These are phyloP conservation scores for Hiodon alosoides DNA, from an alignment of 2,113 vertebrate genomes.

Conservation along the genomic window DNA sequence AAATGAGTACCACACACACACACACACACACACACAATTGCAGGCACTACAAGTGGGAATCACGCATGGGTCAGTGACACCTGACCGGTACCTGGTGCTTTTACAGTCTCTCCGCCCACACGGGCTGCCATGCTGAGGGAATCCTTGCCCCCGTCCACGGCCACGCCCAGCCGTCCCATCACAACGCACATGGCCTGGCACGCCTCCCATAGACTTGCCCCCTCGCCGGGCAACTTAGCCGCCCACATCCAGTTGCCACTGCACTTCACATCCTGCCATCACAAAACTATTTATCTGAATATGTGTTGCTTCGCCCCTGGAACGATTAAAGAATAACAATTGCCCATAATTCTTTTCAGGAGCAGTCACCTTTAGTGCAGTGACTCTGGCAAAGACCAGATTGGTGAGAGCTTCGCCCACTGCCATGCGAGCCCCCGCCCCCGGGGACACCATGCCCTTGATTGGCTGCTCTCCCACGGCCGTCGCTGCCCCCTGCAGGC, in stretches of 20 bases:
- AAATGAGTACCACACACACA: neutral
- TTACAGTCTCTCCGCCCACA: slow-evolving; percentile 70
- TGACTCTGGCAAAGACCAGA: slow-evolving; percentile 78
- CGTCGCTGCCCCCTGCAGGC: slow-evolving; percentile 74
- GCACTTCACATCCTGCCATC: slow-evolving; percentile 79
- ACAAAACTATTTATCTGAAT: neutral
- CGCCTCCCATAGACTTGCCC: slow-evolving; percentile 71
- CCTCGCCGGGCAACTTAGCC: slow-evolving; percentile 81
- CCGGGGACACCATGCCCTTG: slow-evolving; percentile 78
- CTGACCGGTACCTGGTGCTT: slow-evolving; percentile 72
- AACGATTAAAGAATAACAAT: neutral
- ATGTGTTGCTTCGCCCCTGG: too few species aligned
- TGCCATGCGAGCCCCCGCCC: slow-evolving; percentile 76
- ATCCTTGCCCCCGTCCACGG: slow-evolving; percentile 86
- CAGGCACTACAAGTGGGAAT: neutral
- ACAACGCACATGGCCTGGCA: slow-evolving; percentile 80
- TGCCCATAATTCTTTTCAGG: neutral
- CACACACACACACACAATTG: neutral
- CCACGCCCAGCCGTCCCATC: slow-evolving; percentile 77
- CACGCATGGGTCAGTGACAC: neutral
- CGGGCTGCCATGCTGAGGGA: slow-evolving; percentile 91
- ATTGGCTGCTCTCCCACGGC: slow-evolving; percentile 87
- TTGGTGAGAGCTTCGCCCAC: slow-evolving; percentile 87
- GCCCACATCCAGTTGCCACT: slow-evolving; percentile 96
- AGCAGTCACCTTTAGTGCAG: slow-evolving; percentile 65